Conservation (phyloP, 1,140 invertebrate species). For the Drosophila malerkotliana region DNA sequence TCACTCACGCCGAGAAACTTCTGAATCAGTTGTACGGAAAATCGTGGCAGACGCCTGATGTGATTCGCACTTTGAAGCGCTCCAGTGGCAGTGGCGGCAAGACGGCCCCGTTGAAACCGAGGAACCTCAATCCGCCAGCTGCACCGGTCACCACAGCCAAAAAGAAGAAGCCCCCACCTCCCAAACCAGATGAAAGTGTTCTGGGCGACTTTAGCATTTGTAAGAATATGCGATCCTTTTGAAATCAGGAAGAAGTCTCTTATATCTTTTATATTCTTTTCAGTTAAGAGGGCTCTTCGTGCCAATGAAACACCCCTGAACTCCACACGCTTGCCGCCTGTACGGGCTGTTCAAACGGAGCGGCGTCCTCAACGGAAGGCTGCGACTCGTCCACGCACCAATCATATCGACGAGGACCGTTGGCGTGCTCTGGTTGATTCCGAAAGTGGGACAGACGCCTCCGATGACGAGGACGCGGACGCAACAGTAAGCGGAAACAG, state of each 20-base stretch:
- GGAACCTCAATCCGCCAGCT: slow-evolving; percentile 15
- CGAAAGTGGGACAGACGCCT: slow-evolving; percentile 63
- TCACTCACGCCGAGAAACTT: slow-evolving; percentile 83
- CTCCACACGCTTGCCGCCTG: slow-evolving; percentile 57
- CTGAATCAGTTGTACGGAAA: slow-evolving; percentile 85
- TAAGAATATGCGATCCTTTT: slow-evolving; percentile 28
- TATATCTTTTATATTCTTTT: not conserved
- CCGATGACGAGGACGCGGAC: slow-evolving; percentile 62
- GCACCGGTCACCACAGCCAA: slow-evolving; percentile 8
- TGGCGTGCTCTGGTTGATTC: slow-evolving; percentile 67
- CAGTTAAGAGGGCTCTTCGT: slow-evolving; percentile 61
- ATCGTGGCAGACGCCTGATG: slow-evolving; percentile 84
- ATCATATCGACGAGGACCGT: slow-evolving; percentile 49
- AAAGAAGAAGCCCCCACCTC: slow-evolving; percentile 3
- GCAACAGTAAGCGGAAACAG: slow-evolving; percentile 25
- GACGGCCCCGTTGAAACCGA: slow-evolving; percentile 9
- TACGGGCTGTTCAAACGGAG: slow-evolving; percentile 23
- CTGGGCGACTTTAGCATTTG: slow-evolving; percentile 72
- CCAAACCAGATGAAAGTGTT: slow-evolving; percentile 52
- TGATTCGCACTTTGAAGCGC: slow-evolving; percentile 61
- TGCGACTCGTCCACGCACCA: slow-evolving; percentile 27
- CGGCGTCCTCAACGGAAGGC: slow-evolving; percentile 5
- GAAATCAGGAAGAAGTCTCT: not conserved
- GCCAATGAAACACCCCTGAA: slow-evolving; percentile 56
- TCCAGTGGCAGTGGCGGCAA: slow-evolving; percentile 55